Percentiles rank a stretch among this genome's conserved stretches.
These are phyloP conservation scores for Steatornis caripensis DNA, from an alignment of 2,113 vertebrate species.

Conservation along the genomic window DNA sequence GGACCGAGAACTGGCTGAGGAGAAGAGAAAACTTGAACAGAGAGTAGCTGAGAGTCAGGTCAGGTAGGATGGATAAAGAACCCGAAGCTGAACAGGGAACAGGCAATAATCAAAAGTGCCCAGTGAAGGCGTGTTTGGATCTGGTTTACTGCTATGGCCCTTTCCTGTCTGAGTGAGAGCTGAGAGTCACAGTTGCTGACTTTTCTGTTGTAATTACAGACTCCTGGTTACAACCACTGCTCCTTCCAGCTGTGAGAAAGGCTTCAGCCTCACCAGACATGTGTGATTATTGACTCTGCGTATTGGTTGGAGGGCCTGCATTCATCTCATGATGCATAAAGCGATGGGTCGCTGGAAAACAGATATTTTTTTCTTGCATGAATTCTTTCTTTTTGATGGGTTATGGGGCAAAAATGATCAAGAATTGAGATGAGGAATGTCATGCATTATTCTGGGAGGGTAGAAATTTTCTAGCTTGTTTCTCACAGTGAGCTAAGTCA, in stretches of 20 bases:
- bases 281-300: background rate
- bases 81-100: background rate
- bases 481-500: background rate
- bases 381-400: background rate
- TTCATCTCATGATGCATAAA: background rate
- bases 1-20: background rate
- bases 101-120: background rate
- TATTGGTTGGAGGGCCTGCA: background rate
- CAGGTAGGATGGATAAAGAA: background rate
- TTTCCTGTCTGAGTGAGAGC: background rate
- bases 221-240: background rate
- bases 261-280: background rate
- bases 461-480: background rate
- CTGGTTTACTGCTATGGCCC: background rate
- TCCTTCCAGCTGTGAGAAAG: background rate
- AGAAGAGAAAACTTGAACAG: background rate
- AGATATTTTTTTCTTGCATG: background rate
- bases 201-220: background rate
- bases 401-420: background rate
- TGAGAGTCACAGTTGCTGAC: background rate
- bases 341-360: background rate
- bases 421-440: background rate
- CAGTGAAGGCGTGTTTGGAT: background rate
- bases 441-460: accelerated
- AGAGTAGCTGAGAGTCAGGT: background rate